Evolutionary conservation across 2,797 vertebrate genomes (phyloP).

Genomic region (Lagorchestes hirsutus): DNA sequence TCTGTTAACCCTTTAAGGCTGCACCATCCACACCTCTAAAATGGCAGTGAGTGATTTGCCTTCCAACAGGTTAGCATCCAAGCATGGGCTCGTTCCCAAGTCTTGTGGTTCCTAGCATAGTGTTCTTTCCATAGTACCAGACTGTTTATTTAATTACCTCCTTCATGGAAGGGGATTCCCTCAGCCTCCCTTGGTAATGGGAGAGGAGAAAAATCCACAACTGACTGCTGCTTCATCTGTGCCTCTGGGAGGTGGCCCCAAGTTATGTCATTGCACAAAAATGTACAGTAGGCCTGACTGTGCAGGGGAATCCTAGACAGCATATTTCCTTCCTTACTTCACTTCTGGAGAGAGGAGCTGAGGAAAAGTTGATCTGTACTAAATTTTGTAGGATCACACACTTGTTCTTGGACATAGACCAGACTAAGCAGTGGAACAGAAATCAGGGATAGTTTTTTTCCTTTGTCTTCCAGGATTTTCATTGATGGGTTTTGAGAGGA

Average conservation of each 20-base stretch:
- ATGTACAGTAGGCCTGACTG: neutral
- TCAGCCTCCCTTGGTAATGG: neutral
- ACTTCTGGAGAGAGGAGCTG: neutral
- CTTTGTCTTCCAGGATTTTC: neutral
- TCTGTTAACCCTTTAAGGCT: too few species aligned
- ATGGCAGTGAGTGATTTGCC: neutral
- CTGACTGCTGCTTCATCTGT: neutral
- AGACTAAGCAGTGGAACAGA: neutral
- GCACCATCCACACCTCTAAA: too few species aligned
- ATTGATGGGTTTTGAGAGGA: neutral
- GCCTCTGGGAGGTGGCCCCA: neutral
- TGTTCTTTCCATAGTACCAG: neutral
- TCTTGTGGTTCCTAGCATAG: neutral
- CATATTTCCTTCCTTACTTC: neutral
- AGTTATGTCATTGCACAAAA: neutral
- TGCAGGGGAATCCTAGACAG: neutral
- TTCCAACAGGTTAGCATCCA: neutral
- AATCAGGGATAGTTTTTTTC: neutral
- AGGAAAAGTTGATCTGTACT: neutral
- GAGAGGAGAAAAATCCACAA: neutral
- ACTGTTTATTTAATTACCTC: neutral
- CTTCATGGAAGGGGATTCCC: neutral
- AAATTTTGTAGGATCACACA: neutral
- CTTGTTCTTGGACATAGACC: neutral
- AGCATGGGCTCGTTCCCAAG: neutral